Evolutionary conservation across 2,113 vertebrate species (phyloP).

Genomic region (Megatriorchis doriae): DNA sequence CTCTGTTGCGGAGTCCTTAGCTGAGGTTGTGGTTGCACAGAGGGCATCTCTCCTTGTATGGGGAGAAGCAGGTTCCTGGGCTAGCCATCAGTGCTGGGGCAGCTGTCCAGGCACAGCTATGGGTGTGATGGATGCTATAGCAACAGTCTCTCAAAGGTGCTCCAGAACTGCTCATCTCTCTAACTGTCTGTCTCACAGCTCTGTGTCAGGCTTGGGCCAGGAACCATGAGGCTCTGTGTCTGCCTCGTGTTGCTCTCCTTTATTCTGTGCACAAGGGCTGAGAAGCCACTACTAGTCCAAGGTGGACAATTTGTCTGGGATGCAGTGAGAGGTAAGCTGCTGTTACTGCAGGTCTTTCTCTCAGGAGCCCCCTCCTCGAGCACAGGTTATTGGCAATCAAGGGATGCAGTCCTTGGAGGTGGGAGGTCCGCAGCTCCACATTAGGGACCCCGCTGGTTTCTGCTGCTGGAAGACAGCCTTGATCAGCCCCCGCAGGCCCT

Average conservation of each 20-base stretch:
- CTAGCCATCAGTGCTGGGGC: accelerated
- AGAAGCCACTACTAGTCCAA: accelerated
- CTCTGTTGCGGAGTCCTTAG: not conserved
- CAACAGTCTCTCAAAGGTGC: not conserved
- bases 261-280: not conserved
- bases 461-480: not conserved
- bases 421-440: accelerated
- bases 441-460: not conserved
- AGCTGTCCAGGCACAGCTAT: not conserved
- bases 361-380: not conserved
- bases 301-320: not conserved
- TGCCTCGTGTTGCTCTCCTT: not conserved
- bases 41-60: not conserved
- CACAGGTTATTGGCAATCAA: not conserved
- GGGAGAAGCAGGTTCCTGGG: not conserved
- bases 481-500: not conserved
- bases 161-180: not conserved
- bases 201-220: not conserved
- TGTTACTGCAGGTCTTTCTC: not conserved
- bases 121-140: not conserved
- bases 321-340: not conserved
- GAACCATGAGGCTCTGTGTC: slow-evolving; percentile 29
- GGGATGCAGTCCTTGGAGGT: accelerated
- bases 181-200: not conserved
- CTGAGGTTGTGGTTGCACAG: not conserved